A percentile compares a stretch with the other conserved stretches of the same genome.
phyloP scores from a whole-genome alignment of 2,888 invertebrate genomes.

The Azorinus chamasolen region DNA sequence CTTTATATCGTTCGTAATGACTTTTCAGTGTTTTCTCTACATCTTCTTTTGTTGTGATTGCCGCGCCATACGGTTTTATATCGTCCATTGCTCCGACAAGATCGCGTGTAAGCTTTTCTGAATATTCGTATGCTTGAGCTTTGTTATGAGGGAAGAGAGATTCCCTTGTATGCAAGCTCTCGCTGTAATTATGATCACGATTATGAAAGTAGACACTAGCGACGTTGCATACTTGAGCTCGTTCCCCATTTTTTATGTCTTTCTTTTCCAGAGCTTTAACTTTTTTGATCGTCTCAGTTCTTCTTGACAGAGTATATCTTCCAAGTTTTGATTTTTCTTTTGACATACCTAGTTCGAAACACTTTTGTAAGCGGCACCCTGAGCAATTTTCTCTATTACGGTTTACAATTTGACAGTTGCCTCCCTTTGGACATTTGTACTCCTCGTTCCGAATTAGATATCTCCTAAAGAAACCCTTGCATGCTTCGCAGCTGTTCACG shows the following conservation, averaged over 20 bases:
- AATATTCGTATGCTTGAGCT: constrained; percentile 1
- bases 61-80: constrained; percentile 49
- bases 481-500: constrained; percentile 62
- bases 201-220: too few relatives aligned
- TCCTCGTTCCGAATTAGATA: constrained; percentile 55
- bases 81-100: constrained; percentile 48
- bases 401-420: constrained; percentile 51
- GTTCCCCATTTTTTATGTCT: constrained; percentile 4
- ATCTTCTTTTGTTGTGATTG: constrained; percentile 24
- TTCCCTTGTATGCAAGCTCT: too few relatives aligned
- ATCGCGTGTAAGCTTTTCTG: constrained; percentile 24
- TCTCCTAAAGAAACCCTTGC: constrained; percentile 61
- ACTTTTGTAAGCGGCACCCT: constrained; percentile 56
- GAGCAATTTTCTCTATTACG: constrained; percentile 61
- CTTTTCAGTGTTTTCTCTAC: constrained; percentile 26
- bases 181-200: too few relatives aligned
- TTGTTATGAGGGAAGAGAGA: too few relatives aligned
- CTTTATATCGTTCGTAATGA: constrained; percentile 47
- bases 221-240: not conserved
- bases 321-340: constrained; percentile 60
- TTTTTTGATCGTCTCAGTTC: constrained; percentile 58
- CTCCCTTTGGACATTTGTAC: constrained; percentile 55
- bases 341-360: constrained; percentile 60
- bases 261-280: constrained; percentile 54
- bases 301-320: constrained; percentile 51